phyloP scores from a whole-genome alignment of 2,113 vertebrate species.

The Polypterus bichir region DNA sequence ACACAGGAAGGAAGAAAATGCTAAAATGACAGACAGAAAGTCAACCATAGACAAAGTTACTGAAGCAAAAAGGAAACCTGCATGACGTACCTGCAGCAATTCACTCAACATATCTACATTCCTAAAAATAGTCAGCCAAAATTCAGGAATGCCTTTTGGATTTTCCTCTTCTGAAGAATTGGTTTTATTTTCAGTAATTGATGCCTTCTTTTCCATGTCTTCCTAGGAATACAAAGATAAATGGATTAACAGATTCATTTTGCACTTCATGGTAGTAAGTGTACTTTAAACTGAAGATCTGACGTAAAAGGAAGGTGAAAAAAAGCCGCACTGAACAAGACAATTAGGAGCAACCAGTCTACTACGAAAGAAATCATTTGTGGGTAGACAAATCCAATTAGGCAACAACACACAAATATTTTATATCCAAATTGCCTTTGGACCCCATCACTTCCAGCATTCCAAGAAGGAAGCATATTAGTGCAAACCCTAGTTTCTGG shows the following conservation, averaged over 20 bases:
- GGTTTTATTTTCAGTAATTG: slow-evolving; percentile 69
- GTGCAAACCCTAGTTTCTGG: no score
- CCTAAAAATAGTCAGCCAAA: slow-evolving; percentile 95
- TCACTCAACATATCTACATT: slow-evolving; percentile 94
- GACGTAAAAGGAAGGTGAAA: no score
- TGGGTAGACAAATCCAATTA: no score
- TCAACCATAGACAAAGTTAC: background rate
- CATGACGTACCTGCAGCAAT: slow-evolving; percentile 69
- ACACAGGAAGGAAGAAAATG: background rate
- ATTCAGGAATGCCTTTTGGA: slow-evolving; percentile 85
- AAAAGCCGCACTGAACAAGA: no score
- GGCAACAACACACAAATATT: no score
- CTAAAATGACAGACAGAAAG: background rate
- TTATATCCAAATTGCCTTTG: no score
- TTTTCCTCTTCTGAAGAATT: slow-evolving; percentile 50
- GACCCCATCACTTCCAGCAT: no score
- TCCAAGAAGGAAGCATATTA: no score
- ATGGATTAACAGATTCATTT: background rate
- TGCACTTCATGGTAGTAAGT: no score
- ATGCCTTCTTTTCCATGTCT: slow-evolving; percentile 73
- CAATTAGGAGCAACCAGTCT: no score
- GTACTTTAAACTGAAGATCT: no score
- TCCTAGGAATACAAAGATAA: slow-evolving; percentile 40
- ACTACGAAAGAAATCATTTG: no score
- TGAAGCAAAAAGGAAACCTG: background rate